Base-by-base conservation (phyloP, 2,113 vertebrate genomes). In the Tursiops truncatus region DNA sequence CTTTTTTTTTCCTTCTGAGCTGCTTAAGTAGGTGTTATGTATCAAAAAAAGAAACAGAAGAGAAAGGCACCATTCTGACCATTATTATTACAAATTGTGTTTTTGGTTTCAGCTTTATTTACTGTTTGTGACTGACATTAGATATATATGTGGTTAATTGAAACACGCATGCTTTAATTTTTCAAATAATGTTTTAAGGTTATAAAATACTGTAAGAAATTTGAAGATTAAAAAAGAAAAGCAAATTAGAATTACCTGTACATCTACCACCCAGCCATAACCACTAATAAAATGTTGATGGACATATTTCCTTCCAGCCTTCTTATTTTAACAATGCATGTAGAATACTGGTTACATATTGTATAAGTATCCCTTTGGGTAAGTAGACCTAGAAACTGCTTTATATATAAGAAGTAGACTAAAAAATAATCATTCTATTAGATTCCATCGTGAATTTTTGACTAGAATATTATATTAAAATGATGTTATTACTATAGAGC, bases 151-250 rank as follows among this genome's bases (percentile, higher is more conserved):
- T 94, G 33, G 20, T 53, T 83, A 94, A 77, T 28, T 93, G 63
- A 96, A 91, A 79, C 23, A 60, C 2, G 56, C 3, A 15, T 84
- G 18, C 58, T 76, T 94, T 76, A 85, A 68, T 60, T 81, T 92
- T 95, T 92, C n/a, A 89, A 96, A 91, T 31, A 31, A n/a, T 73
- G 17, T 81, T 91, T 80, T 89, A 56, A 74, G 80, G 44, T 70
- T 74, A 44, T 58, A 87, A 89, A 89, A 62, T 67, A 89, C 41
- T 68, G 26, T 10, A 73, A 44, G 31, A 62, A 73, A 85, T 76
- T 85, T 67, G 20, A 53, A 84, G 96, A 94, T 86, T 76, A 3
- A 20, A 77, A 47, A 80, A 87, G 76, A 73, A n/a, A 73, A 56
- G 5, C 6, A 71, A 95, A 62, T 77, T 83, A 67, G 18, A 85